phyloP scores from a whole-genome alignment of 2,797 vertebrate genomes.

The Sebastes hopkinsi region DNA sequence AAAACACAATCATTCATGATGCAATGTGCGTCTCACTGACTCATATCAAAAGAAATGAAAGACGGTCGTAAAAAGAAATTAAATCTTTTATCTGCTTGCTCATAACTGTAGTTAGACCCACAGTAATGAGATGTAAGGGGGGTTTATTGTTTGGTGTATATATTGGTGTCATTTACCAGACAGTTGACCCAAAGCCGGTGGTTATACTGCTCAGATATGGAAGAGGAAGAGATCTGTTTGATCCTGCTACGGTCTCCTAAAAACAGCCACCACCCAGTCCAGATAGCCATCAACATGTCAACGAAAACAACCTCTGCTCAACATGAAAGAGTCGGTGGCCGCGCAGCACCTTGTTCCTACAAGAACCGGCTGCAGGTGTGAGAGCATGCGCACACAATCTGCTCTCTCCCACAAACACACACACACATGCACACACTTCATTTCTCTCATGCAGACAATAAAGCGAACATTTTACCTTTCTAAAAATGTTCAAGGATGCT shows the following conservation, averaged over 20 bases:
- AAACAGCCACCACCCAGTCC: conserved; percentile 27
- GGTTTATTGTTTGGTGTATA: neutral
- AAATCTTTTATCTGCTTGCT: neutral
- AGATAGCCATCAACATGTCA: conserved; percentile 39
- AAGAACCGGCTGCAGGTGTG: conserved; percentile 36
- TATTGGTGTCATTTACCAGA: neutral
- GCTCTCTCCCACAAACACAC: neutral
- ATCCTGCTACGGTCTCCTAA: conserved; percentile 13
- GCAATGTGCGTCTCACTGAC: conserved; percentile 12
- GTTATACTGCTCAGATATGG: neutral
- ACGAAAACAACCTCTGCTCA: conserved; percentile 14
- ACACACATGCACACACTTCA: too few species aligned
- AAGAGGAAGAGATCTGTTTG: conserved; percentile 19
- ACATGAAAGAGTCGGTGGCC: conserved; percentile 40
- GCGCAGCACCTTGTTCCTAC: conserved; percentile 7
- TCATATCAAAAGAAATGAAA: conserved; percentile 12
- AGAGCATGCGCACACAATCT: neutral
- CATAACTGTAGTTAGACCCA: neutral
- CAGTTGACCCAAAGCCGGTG: neutral
- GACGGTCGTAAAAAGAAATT: neutral
- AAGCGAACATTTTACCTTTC: neutral
- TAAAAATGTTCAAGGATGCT: neutral
- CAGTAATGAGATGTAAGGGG: neutral
- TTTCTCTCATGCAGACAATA: neutral
- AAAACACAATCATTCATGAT: conserved; percentile 28